Evolutionary conservation across 1,140 invertebrate species (phyloP), one percentile per base, ranked within the genome.

Genomic region (Diorhabda elongata): DNA sequence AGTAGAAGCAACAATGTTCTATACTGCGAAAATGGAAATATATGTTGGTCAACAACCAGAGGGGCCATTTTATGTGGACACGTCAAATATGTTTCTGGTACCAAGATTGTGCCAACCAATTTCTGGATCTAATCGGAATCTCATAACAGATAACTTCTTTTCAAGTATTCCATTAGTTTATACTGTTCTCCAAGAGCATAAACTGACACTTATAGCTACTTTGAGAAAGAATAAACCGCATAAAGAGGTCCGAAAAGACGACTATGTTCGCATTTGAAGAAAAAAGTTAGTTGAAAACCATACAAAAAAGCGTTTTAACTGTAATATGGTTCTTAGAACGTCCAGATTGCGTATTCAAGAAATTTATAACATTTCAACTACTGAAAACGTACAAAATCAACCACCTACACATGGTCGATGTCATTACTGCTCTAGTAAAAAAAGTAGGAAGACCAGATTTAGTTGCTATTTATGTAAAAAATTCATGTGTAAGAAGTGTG

Each of bases 121-220:
- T 47, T 47, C 42, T 11, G 68, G 58, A 43, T 42, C 67, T 60
- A 64, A 65, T 6, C 7, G 68, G 2, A 69, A 70, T 52, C 44
- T 72, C n/a, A 70, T 64, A 4, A 69, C 61, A 58, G 71, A 73
- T 43, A 71, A 71, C 58, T 73, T 56, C 8, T 73, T 73, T 68
- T 59, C 64, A 7, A 63, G 42, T 44, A 57, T 58, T 8, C 26
- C 26, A 5, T 56, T 72, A 26, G 68, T 65, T 9, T 6, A 70
- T 44, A 64, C 5, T 6, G 2, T 52, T 52, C 45, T 5, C 5
- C 5, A 57, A 7, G 59, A 69, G 2, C 47, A 67, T 68, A 59
- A 65, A 66, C 58, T 70, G 44, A 63, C 69, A 4, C 43, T 67
- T 11, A 57, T 72, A 5, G 70, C 59, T 3, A 69, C 67, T 57